Evolutionary conservation across 1,140 invertebrate species (phyloP), one percentile per base, ranked within the genome.

Genomic region (Drosophila repletoides): DNA sequence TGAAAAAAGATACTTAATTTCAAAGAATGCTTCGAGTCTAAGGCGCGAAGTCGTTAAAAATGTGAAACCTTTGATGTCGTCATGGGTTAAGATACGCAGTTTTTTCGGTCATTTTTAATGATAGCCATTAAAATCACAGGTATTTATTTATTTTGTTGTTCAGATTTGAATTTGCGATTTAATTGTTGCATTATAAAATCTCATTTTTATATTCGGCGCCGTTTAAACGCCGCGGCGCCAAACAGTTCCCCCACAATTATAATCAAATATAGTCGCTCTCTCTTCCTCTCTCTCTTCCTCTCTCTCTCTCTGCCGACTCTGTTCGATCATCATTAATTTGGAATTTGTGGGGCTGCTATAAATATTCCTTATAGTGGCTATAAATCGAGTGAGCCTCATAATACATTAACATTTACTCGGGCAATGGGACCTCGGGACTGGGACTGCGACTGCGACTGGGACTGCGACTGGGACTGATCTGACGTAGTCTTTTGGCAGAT

Each of bases 161-260:
- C 22, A 49, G 70, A 79, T 74, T 77, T 52, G 26, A 19, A 21
- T 38, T 49, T 66, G 29, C 51, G 72, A 76, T 72, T 81, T 76
- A 61, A 58, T 70, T 83, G 67, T 59, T 59, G 79, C 56, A 66
- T 64, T 76, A 76, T 76, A 72, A 80, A 67, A 51, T 40, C 24
- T 28, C 41, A 38, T 36, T 80, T 80, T 63, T 52, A 58, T 58
- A 64, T 43, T 45, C 67, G 43, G 43, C 53, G 76, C 55, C 60
- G 51, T 81, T 83, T 84, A 83, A 83, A 84, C 34, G 77, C 73
- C 77, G 77, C 77, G 77, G 79, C 77, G 77, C 77, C 77, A 77
- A 74, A 46, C 26, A 45, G 52, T 74, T 71, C 76, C n/a, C n/a
- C n/a, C n/a, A n/a, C n/a, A n/a, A n/a, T n/a, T n/a, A 80, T 51